phyloP scores from a whole-genome alignment of 2,113 vertebrate species.

The Pterocles burchelli region DNA sequence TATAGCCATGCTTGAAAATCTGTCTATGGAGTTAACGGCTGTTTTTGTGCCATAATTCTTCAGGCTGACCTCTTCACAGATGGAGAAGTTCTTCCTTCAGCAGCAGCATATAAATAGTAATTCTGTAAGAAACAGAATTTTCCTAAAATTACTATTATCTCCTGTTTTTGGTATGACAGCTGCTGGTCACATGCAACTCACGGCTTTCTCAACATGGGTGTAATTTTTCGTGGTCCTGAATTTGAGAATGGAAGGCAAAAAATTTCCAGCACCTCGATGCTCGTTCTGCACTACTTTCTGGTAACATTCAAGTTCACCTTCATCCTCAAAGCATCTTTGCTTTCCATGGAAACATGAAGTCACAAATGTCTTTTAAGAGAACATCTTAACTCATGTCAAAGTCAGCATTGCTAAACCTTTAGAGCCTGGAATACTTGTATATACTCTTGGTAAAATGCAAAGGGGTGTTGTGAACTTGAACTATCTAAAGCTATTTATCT shows the following conservation, averaged over 20 bases:
- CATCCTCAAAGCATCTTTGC: not conserved
- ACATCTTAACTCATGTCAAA: not conserved
- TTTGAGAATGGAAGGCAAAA: not conserved
- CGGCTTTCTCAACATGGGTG: not conserved
- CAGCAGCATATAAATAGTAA: not conserved
- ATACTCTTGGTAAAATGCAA: not conserved
- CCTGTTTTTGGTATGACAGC: not conserved
- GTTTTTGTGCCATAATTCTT: not conserved
- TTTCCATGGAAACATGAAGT: not conserved
- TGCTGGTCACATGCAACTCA: not conserved
- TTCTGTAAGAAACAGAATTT: not conserved
- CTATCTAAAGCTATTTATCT: not conserved
- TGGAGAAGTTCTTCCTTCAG: not conserved
- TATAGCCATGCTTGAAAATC: not conserved
- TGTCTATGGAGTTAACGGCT: not conserved
- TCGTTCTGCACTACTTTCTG: not conserved
- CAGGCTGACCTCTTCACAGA: not conserved
- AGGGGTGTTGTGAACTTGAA: not conserved
- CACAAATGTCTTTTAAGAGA: not conserved
- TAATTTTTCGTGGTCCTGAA: not conserved
- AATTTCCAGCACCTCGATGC: not conserved
- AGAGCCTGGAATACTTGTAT: not conserved
- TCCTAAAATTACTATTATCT: not conserved
- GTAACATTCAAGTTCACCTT: not conserved
- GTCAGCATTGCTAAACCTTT: not conserved